Evolutionary conservation across 1,140 invertebrate genomes (phyloP).

Genomic region (Agrilus planipennis): DNA sequence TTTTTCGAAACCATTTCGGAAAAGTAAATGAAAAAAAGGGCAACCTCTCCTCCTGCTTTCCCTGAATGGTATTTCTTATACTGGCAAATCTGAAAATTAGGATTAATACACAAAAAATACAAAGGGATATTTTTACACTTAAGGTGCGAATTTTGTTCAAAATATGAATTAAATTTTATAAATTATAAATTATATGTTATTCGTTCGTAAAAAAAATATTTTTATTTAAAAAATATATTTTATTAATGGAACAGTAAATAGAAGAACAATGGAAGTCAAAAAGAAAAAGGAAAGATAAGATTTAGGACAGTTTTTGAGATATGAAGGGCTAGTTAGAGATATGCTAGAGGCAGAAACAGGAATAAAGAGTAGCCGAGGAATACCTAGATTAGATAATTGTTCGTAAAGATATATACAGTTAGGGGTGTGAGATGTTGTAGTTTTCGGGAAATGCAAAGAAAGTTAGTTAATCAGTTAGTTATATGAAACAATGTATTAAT

Average conservation of each 20-base stretch:
- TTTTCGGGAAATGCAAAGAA: constrained; percentile 1
- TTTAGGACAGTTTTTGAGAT: no score
- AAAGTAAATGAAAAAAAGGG: constrained; percentile 74
- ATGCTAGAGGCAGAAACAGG: no score
- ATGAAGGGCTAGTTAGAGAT: no score
- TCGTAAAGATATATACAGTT: background rate
- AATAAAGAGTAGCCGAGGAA: no score
- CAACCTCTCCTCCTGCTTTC: constrained; percentile 78
- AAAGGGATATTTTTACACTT: background rate
- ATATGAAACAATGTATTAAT: background rate
- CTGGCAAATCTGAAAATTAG: constrained; percentile 53
- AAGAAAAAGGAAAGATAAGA: no score
- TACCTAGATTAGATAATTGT: no score
- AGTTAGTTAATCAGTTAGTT: background rate
- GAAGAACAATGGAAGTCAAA: background rate
- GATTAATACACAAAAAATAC: background rate
- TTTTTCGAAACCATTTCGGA: constrained; percentile 52
- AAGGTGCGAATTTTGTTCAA: background rate
- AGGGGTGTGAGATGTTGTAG: background rate
- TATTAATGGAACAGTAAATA: background rate
- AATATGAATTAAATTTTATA: background rate
- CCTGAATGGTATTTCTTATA: constrained; percentile 74
- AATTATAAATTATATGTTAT: background rate
- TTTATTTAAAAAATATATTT: background rate
- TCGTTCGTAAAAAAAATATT: background rate